Evolutionary conservation across 2,113 vertebrate species (phyloP), one percentile per base, ranked within the genome.

Genomic region (Phalacrocorax carbo): DNA sequence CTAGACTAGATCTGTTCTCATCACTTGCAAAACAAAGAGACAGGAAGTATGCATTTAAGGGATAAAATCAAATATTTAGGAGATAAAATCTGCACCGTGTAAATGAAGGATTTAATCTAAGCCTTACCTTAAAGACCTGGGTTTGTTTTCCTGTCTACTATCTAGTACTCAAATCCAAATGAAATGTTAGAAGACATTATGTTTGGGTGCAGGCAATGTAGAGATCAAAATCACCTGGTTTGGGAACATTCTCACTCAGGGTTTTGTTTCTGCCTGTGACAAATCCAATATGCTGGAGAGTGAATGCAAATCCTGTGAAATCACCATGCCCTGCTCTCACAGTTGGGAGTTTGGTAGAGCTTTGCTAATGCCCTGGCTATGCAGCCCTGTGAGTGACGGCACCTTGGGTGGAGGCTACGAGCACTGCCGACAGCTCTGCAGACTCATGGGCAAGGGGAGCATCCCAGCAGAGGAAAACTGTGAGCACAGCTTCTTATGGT

Each of bases 41-140:
- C 54, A 94, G 95, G 93, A 94, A 97, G 83, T 61, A 85, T 42
- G 61, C 54, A 61, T 89, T 94, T 95, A 93, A 76, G 46, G 83
- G 70, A 72, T 81, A 89, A 55, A 54, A 93, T 86, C 40, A 93
- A 94, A 90, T 88, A 94, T 89, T 95, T 76, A 91, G 61, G 44
- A 97, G 94, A 91, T 93, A 94, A 87, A 94, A 96, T 89, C 83
- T 82, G 61, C 83, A 62, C 19, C 61, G 46, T 66, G 32, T 79
- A 80, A 92, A 95, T 84, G 84, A 95, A 86, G 94, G 70, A 91
- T 91, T 76, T 90, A 85, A 95, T 97, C 91, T 66, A 26, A 72
- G 32, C 27, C 58, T 91, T 82, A 65, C 65, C 38, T 87, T 82
- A 69, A 82, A 93, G 60, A 80, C n/a, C n/a, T 70, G 26, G 11